Conservation (phyloP, 2,797 vertebrate species). For the Sebastes matsubarae region DNA sequence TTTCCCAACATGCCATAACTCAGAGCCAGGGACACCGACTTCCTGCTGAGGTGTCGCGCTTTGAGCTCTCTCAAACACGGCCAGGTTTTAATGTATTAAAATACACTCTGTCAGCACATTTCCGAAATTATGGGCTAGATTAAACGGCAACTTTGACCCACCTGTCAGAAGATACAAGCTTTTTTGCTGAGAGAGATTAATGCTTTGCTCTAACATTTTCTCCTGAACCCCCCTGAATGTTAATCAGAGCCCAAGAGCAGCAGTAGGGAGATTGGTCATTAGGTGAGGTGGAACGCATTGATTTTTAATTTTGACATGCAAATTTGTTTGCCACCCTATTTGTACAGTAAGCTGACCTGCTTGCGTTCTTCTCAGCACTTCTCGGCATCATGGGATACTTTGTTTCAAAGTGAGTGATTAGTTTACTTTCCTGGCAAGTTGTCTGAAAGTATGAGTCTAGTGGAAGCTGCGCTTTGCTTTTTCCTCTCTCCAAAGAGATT, state of each 20-base stretch:
- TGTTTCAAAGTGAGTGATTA: conserved; percentile 73
- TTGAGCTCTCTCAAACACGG: conserved; percentile 73
- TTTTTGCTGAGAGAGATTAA: conserved; percentile 86
- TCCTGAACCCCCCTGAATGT: conserved; percentile 82
- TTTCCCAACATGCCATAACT: conserved; percentile 59
- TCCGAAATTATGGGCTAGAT: conserved; percentile 84
- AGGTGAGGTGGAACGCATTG: conserved; percentile 84
- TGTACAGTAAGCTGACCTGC: conserved; percentile 79
- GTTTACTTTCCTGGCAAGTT: conserved; percentile 72
- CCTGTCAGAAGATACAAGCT: conserved; percentile 87
- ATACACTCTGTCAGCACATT: conserved; percentile 85
- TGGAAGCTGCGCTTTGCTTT: not conserved
- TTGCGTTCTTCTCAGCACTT: conserved; percentile 71
- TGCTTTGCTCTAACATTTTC: conserved; percentile 84
- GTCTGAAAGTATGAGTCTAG: conserved; percentile 12
- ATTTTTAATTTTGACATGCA: conserved; percentile 86
- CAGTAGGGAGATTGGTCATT: conserved; percentile 84
- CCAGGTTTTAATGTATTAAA: conserved; percentile 83
- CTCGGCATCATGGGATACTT: conserved; percentile 60
- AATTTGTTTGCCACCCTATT: conserved; percentile 82
- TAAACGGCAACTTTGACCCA: conserved; percentile 87
- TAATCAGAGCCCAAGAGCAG: conserved; percentile 82
- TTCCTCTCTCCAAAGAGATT: not conserved
- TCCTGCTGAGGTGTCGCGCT: conserved; percentile 75
- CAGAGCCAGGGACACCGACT: conserved; percentile 56